Evolutionary conservation across 2,113 vertebrate species (phyloP), one percentile per base, ranked within the genome.

Genomic region (Channa maculata): DNA sequence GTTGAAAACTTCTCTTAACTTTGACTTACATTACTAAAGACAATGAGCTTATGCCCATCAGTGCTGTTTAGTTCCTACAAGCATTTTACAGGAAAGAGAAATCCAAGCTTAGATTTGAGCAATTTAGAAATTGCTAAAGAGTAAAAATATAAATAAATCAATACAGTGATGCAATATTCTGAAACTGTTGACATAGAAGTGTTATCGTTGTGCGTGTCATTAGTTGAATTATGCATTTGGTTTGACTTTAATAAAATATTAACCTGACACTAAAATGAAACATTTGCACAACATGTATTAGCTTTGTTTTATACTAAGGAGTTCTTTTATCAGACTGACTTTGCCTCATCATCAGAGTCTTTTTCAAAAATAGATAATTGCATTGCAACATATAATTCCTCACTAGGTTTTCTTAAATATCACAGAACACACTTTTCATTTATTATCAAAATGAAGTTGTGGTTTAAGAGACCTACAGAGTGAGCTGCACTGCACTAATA

Each of bases 141-240:
- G 45, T 38, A 24, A 12, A 63, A 52, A 51, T 38, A 49, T 67
- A 37, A 70, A 74, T 69, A 38, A 33, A 70, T 54, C 5, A 55
- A 52, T 60, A 6, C 9, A 13, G 51, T 81, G 75, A 85, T 82
- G 60, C 75, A 86, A 81, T 55, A 15, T 64, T 41, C 8, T 74
- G 81, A 84, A 85, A 82, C 38, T 13, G 13, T 63, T 45, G 33
- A 14, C 41, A n/a, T 55, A 53, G 48, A 48, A 54, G 41, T 14
- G 4, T 5, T 24, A 4, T 14, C 15, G 0, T 34, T 48, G n/a
- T 46, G 41, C 15, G 12, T 38, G 14, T 15, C 7, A 15, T 48
- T 57, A 49, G 13, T 63, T 51, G 43, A 63, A 50, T 71, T 69
- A 58, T 12, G 50, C 64, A 53, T 77, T 69, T 72, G 76, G 41